Evolutionary conservation across 2,113 vertebrate genomes (phyloP), one percentile per base, ranked within the genome.

Genomic region (Lamprologus speciosus): DNA sequence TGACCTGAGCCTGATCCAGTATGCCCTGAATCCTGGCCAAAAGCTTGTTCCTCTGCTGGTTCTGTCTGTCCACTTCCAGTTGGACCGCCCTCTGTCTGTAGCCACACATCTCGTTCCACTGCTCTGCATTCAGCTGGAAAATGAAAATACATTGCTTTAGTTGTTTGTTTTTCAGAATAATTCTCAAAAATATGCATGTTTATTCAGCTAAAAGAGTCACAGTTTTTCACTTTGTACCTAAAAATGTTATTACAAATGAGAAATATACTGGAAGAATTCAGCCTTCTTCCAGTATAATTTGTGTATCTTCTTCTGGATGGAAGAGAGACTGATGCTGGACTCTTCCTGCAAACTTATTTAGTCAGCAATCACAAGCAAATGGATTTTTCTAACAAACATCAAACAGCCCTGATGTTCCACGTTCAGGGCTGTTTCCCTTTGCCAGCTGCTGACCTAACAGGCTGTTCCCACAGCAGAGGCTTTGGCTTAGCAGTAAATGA

Each of bases 1-100:
- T 87, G 86, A 98, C 98, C 97, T 98, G 97, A 89, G 97, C 94
- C 47, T 95, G 96, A 89, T 97, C 96, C 87, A 97, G 87, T 80
- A 97, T 96, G 94, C 96, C 95, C 92, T 97, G 97, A 47, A 98
- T 97, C 54, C 94, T 96, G 87, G 80, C 91, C 94, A 98, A 2
- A 23, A 97, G 94, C 90, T 95, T 91, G 83, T 87, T 97, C 80
- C 96, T 97, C 92, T 86, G 93, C 9, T 88, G 95, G 57, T 92
- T 96, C 87, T 95, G 96, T 45, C 89, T 96, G 88, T 96, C 93
- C 5, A 79, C 89, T 88, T 98, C 97, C 31, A 97, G 60, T 81
- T 97, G 96, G 68, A 96, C 73, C 2, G 98, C 98, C 90, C 94
- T 97, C 88, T 95, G 94, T 81, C 96, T 97, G 86, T 97, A 96